Evolutionary conservation across 2,113 vertebrate genomes (phyloP).

Genomic region (Perca flavescens): DNA sequence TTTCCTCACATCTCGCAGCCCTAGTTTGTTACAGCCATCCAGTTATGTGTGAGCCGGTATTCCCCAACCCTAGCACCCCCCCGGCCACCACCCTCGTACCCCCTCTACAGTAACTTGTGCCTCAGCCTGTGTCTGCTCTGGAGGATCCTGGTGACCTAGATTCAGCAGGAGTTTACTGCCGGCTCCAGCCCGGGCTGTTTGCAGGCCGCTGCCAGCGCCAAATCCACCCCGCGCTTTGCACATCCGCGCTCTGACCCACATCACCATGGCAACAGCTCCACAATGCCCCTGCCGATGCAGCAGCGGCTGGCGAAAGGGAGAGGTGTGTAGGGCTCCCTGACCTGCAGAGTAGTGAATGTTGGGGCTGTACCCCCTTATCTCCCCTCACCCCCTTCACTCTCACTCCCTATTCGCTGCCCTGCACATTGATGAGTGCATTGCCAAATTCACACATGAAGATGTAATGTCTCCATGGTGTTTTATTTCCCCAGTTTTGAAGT

Average conservation of each 20-base stretch:
- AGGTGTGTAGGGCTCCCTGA: conserved; percentile 40
- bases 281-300: conserved; percentile 61
- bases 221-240: conserved; percentile 82
- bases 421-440: conserved; percentile 54
- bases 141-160: conserved; percentile 91
- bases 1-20: too few relatives aligned
- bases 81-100: conserved; percentile 14
- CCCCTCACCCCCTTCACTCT: conserved; percentile 16
- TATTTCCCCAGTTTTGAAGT: background rate
- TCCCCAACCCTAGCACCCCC: background rate
- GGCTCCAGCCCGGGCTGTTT: conserved; percentile 77
- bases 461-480: conserved; percentile 6
- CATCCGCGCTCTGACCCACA: conserved; percentile 88
- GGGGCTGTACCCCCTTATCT: conserved; percentile 1
- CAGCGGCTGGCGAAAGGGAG: conserved; percentile 17
- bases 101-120: conserved; percentile 46
- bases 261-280: conserved; percentile 88
- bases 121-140: conserved; percentile 82
- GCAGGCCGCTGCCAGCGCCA: conserved; percentile 72
- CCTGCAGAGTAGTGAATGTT: conserved; percentile 39
- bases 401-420: conserved; percentile 18
- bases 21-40: background rate
- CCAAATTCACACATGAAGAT: conserved; percentile 19
- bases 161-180: conserved; percentile 86
- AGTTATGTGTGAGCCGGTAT: conserved; percentile 8